Evolutionary conservation across 2,113 vertebrate genomes (phyloP).

Genomic region (Pollimyrus isidori): DNA sequence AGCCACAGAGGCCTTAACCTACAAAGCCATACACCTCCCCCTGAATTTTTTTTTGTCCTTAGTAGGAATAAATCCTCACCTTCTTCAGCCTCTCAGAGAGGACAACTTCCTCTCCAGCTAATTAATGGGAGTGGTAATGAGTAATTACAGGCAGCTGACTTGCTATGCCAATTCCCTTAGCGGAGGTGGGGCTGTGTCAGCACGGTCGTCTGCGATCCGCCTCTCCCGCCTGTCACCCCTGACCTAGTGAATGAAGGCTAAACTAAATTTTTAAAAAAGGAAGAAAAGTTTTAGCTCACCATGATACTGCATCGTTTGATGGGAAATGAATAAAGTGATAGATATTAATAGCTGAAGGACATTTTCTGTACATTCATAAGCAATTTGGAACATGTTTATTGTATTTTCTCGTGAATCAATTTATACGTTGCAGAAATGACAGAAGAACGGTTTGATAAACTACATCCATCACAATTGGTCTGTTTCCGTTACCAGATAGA

Average conservation of each 20-base stretch:
- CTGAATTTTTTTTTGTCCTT: neutral
- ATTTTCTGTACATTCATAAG: neutral
- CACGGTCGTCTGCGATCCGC: neutral
- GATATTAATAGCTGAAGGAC: neutral
- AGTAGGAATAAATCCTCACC: neutral
- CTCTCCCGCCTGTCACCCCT: neutral
- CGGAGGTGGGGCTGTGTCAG: neutral
- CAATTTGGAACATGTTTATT: neutral
- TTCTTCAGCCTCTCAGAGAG: neutral
- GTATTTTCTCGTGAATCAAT: neutral
- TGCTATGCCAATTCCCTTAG: neutral
- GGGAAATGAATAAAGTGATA: neutral
- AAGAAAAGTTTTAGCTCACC: neutral
- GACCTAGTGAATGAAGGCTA: slow-evolving; percentile 10
- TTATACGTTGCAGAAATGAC: neutral
- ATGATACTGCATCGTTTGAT: neutral
- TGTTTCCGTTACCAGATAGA: neutral
- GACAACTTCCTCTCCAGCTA: neutral
- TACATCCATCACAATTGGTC: neutral
- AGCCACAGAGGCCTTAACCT: neutral
- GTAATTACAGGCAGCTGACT: slow-evolving; percentile 13
- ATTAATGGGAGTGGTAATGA: slow-evolving; percentile 15
- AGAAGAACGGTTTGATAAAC: neutral
- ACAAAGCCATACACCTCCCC: neutral
- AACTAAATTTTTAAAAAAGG: neutral